Percentiles rank a stretch among this genome's conserved stretches.
Evolutionary conservation across 2,888 invertebrate species (phyloP).

Genomic region (Hypselothyrea guttata): DNA sequence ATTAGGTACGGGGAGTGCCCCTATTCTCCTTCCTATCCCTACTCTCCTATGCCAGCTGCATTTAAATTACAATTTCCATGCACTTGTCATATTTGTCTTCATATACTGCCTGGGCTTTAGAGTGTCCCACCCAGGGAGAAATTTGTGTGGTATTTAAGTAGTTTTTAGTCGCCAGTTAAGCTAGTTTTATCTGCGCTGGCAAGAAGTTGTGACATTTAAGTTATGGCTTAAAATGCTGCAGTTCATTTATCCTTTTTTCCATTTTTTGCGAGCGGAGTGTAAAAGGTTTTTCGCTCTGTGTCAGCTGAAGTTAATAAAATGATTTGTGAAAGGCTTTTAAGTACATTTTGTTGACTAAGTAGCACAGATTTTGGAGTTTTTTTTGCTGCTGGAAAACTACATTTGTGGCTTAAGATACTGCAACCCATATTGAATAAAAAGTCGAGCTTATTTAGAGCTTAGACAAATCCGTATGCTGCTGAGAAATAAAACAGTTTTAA

Average conservation of each 20-base stretch:
- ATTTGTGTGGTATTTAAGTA: constrained; percentile 63
- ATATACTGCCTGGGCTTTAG: constrained; percentile 47
- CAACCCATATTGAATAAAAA: too few species aligned
- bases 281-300: constrained; percentile 26
- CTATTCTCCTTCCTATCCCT: too few species aligned
- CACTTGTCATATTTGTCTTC: constrained; percentile 61
- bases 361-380: neutral
- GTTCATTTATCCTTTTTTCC: constrained; percentile 19
- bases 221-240: constrained; percentile 66
- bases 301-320: constrained; percentile 23
- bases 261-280: constrained; percentile 1
- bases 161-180: constrained; percentile 44
- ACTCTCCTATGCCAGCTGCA: constrained; percentile 55
- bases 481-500: too few species aligned
- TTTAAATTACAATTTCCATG: constrained; percentile 38
- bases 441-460: too few species aligned
- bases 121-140: constrained; percentile 22
- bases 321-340: constrained; percentile 19
- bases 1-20: constrained; percentile 27
- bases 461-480: too few species aligned
- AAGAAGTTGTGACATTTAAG: constrained; percentile 55
- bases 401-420: too few species aligned
- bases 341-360: constrained; percentile 2
- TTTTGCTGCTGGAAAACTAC: too few species aligned
- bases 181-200: constrained; percentile 10